Evolutionary conservation across 2,113 vertebrate species (phyloP).

Genomic region (Eurypyga helias): DNA sequence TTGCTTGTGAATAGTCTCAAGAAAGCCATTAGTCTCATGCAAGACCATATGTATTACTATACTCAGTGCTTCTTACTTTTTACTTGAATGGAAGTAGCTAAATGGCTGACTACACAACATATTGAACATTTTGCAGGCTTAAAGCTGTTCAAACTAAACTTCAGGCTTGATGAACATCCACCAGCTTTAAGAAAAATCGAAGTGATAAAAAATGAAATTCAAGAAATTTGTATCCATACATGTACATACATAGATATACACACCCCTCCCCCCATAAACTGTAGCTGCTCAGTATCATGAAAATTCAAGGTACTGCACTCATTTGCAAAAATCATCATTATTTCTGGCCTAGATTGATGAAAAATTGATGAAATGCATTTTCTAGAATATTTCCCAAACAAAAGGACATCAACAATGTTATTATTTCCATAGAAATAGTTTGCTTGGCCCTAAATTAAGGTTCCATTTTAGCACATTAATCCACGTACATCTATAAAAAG

Average conservation of each 20-base stretch:
- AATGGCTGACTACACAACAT: not conserved
- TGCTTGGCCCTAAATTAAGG: conserved; percentile 42
- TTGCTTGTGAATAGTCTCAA: not conserved
- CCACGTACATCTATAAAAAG: conserved; percentile 27
- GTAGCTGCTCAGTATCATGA: not conserved
- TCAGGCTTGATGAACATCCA: not conserved
- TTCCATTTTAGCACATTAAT: conserved; percentile 54
- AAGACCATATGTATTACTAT: not conserved
- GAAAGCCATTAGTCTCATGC: not conserved
- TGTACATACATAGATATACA: fast-evolving
- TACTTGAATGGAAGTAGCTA: not conserved
- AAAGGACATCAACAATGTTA: conserved; percentile 3
- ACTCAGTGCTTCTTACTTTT: not conserved
- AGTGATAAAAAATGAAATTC: not conserved
- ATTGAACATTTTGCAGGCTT: not conserved
- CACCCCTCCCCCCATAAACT: not conserved
- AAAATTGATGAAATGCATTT: conserved; percentile 29
- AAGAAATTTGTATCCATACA: fast-evolving
- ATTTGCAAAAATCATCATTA: conserved; percentile 4
- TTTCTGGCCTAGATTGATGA: conserved; percentile 32
- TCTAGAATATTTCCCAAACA: conserved; percentile 23
- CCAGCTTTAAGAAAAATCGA: not conserved
- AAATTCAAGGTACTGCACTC: not conserved
- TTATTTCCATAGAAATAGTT: conserved; percentile 30
- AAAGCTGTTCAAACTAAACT: not conserved